A percentile compares a stretch with the other conserved stretches of the same genome.
phyloP scores from a whole-genome alignment of 2,888 invertebrate species.

The Cinara cedri region DNA sequence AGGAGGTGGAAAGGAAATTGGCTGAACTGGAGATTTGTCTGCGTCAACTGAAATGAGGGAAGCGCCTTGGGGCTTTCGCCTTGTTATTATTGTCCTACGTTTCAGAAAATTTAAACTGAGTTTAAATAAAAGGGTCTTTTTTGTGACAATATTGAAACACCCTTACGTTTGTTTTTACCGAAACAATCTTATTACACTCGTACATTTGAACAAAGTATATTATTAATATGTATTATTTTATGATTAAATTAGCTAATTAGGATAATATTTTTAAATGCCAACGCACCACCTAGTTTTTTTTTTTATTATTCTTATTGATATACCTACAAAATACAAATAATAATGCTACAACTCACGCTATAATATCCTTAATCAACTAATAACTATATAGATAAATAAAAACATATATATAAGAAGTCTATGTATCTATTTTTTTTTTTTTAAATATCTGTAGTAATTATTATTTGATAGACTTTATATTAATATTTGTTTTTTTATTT shows the following conservation, averaged over 20 bases:
- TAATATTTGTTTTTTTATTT: too few species aligned
- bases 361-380: too few species aligned
- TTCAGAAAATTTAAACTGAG: constrained; percentile 27
- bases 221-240: too few species aligned
- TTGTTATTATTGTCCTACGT: constrained; percentile 37
- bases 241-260: too few species aligned
- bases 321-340: too few species aligned
- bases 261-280: too few species aligned
- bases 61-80: background rate
- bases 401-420: too few species aligned
- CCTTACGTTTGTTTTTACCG: background rate
- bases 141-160: constrained; percentile 6
- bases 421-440: too few species aligned
- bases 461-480: too few species aligned
- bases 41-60: constrained; percentile 41
- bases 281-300: background rate
- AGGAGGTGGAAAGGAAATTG: constrained; percentile 39
- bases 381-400: too few species aligned
- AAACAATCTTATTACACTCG: constrained; percentile 18
- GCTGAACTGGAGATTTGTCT: constrained; percentile 43
- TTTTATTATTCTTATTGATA: background rate
- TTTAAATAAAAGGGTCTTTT: constrained; percentile 21
- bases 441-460: too few species aligned
- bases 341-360: too few species aligned
- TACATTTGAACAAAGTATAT: background rate